Percentiles rank a stretch among this genome's conserved stretches.
These are phyloP conservation scores for Cyprinella venusta DNA, from an alignment of 2,797 vertebrate genomes.

Conservation along the genomic window DNA sequence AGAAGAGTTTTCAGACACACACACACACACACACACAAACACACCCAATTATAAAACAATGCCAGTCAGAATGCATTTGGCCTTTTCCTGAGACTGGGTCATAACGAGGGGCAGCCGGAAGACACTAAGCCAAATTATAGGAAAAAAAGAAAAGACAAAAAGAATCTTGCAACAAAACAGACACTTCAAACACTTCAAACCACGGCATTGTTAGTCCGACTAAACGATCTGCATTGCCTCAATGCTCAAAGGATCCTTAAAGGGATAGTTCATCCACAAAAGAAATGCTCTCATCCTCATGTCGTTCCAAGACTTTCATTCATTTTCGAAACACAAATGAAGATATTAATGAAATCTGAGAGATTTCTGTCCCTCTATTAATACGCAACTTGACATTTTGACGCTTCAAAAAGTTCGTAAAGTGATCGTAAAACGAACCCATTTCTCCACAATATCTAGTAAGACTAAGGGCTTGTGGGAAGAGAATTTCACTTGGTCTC, in stretches of 20 bases:
- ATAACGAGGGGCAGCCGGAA: conserved; percentile 68
- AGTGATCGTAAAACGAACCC: background rate
- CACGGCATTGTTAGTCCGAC: conserved; percentile 12
- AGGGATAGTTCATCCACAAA: background rate
- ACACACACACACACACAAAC: conserved; percentile 59
- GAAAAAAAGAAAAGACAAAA: conserved; percentile 53
- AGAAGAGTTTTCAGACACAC: conserved; percentile 23
- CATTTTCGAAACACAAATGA: background rate
- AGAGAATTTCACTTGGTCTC: conserved; percentile 39
- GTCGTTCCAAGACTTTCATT: background rate
- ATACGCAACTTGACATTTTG: background rate
- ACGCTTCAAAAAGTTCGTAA: no score
- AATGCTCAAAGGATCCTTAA: background rate
- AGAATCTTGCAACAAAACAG: background rate
- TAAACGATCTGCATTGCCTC: conserved; percentile 37
- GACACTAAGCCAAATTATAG: conserved; percentile 32
- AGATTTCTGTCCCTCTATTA: background rate
- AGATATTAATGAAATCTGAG: background rate
- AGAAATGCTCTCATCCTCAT: background rate
- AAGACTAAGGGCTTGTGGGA: conserved; percentile 31
- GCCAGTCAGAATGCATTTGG: conserved; percentile 75
- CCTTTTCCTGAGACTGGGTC: conserved; percentile 66
- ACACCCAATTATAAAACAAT: conserved; percentile 75
- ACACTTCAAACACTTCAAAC: conserved; percentile 44
- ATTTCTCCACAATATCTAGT: conserved; percentile 24